Conservation (phyloP, 2,797 vertebrate genomes). For the Hirundo rustica region DNA sequence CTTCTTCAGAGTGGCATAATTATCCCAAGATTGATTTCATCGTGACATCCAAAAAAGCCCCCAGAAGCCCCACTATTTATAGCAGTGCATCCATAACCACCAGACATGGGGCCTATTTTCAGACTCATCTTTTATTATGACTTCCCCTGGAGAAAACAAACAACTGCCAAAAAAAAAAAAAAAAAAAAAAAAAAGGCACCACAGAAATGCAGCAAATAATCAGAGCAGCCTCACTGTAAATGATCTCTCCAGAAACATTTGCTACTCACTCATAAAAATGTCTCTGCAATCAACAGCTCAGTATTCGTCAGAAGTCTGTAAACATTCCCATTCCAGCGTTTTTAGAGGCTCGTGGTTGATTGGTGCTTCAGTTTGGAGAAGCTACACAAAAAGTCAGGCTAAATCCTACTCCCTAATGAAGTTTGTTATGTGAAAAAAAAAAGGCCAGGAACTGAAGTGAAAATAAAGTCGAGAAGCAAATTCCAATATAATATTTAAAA, state of each 20-base stretch:
- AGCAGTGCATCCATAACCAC: background rate
- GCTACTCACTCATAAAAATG: background rate
- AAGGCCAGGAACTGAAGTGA: background rate
- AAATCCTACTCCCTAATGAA: background rate
- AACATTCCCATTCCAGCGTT: background rate
- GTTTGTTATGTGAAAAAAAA: background rate
- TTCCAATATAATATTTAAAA: background rate
- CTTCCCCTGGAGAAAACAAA: slow-evolving; percentile 16
- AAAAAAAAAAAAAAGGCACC: background rate
- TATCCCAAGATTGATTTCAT: slow-evolving; percentile 11
- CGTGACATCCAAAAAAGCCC: background rate
- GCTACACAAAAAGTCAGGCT: background rate
- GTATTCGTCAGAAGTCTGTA: background rate
- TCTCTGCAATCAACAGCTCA: background rate
- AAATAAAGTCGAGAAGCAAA: background rate
- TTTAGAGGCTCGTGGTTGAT: background rate
- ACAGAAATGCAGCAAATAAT: background rate
- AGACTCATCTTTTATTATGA: background rate
- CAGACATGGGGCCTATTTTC: background rate
- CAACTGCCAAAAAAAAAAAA: background rate
- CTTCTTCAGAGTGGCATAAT: background rate
- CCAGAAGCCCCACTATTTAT: slow-evolving; percentile 32
- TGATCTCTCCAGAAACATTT: background rate
- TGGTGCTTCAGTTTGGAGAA: background rate
- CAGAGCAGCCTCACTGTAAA: background rate